These are phyloP conservation scores for Apis cerana DNA, from an alignment of 1,140 invertebrate genomes.

Conservation along the genomic window DNA sequence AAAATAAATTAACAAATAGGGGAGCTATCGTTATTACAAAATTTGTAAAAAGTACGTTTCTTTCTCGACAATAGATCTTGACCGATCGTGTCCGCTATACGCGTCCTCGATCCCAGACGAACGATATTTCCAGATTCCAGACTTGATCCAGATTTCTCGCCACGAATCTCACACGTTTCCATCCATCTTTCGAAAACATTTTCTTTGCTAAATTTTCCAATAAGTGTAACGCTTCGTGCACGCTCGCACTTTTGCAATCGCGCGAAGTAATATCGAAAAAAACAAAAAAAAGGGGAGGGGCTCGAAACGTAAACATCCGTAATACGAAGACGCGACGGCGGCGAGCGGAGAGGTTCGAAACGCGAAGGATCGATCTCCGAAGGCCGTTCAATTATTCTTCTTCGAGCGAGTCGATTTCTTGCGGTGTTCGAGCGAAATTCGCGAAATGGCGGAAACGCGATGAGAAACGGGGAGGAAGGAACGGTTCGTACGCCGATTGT, in stretches of 20 bases:
- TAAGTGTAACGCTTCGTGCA: not conserved
- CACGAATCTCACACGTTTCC: too few relatives aligned
- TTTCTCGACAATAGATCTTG: too few relatives aligned
- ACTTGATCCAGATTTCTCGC: too few relatives aligned
- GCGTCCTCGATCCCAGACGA: too few relatives aligned
- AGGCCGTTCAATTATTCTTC: slow-evolving; percentile 2
- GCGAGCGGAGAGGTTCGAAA: not conserved
- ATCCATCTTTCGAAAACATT: too few relatives aligned
- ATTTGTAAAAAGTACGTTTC: too few relatives aligned
- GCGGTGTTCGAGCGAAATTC: slow-evolving; percentile 12
- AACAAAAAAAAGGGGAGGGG: not conserved
- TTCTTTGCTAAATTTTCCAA: not conserved
- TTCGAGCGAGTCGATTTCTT: slow-evolving; percentile 30
- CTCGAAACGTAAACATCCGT: not conserved
- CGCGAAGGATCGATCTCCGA: not conserved
- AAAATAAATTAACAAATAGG: too few relatives aligned
- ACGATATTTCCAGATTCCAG: too few relatives aligned
- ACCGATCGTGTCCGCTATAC: too few relatives aligned
- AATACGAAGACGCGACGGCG: too few relatives aligned
- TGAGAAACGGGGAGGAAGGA: not conserved
- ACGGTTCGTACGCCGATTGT: slow-evolving; percentile 43
- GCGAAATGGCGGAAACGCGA: not conserved
- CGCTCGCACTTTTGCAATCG: not conserved
- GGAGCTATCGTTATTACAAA: too few relatives aligned
- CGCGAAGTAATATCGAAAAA: not conserved